A percentile compares a stretch with the other conserved stretches of the same genome.
These are phyloP conservation scores for Oceanodroma leucorhoa DNA, from an alignment of 2,797 vertebrate species.

Conservation along the genomic window DNA sequence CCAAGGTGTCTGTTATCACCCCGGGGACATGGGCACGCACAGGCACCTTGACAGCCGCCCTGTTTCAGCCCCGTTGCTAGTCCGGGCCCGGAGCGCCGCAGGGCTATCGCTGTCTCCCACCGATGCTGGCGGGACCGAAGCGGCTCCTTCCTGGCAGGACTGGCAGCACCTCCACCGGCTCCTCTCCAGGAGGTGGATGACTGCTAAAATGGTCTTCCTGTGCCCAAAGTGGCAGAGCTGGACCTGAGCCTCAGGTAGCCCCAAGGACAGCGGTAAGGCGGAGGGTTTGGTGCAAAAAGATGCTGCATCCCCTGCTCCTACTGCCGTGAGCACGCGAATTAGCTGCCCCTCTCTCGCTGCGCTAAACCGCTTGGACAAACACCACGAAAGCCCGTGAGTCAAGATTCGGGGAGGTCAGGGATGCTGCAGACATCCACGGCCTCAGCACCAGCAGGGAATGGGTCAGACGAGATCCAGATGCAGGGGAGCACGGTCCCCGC, in stretches of 20 bases:
- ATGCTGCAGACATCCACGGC: neutral
- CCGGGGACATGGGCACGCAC: fast-evolving
- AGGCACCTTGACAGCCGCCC: neutral
- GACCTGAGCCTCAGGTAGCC: neutral
- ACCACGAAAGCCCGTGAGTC: fast-evolving
- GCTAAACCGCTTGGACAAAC: neutral
- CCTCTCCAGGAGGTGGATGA: no score
- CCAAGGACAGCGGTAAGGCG: fast-evolving
- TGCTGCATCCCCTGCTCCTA: neutral
- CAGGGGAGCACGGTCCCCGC: neutral
- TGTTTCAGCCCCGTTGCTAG: neutral
- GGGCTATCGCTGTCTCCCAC: fast-evolving
- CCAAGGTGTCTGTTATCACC: neutral
- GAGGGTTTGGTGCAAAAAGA: neutral
- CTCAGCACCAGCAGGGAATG: fast-evolving
- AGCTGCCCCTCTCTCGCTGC: neutral
- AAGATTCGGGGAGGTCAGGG: neutral
- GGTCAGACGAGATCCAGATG: fast-evolving
- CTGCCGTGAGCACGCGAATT: fast-evolving
- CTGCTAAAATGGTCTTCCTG: neutral
- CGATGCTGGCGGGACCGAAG: neutral
- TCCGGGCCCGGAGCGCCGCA: fast-evolving
- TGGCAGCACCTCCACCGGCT: neutral
- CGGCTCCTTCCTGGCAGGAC: neutral
- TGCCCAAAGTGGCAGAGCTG: neutral